Evolutionary conservation across 2,797 vertebrate genomes (phyloP).

Genomic region (Semotilus atromaculatus): DNA sequence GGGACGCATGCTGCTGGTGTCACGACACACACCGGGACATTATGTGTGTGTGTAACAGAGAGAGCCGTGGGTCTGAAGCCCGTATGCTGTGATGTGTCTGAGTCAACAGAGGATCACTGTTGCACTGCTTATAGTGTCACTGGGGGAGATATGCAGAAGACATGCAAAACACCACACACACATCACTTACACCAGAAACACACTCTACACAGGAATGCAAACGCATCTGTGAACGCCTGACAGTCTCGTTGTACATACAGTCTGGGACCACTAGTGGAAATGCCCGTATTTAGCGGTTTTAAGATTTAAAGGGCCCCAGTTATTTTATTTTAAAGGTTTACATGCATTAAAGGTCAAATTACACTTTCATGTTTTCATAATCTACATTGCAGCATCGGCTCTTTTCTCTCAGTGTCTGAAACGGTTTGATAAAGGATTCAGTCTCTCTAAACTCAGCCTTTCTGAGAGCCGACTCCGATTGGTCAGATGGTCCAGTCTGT

Average conservation of each 20-base stretch:
- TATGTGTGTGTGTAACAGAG: conserved; percentile 10
- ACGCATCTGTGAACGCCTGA: background rate
- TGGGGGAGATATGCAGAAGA: conserved; percentile 16
- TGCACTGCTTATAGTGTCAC: conserved; percentile 18
- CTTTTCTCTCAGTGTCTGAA: background rate
- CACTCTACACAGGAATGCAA: background rate
- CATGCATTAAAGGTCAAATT: background rate
- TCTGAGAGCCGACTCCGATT: background rate
- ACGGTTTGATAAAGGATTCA: background rate
- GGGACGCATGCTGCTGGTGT: conserved; percentile 46
- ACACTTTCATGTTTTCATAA: background rate
- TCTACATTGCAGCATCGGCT: background rate
- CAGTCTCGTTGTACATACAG: background rate
- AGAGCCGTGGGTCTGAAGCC: conserved; percentile 22
- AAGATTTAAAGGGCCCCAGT: background rate
- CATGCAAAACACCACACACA: conserved; percentile 3
- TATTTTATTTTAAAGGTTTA: background rate
- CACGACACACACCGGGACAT: conserved; percentile 51
- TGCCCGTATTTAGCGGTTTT: background rate
- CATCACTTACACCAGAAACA: conserved; percentile 27
- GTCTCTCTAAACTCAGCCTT: background rate
- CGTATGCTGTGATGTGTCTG: conserved; percentile 20
- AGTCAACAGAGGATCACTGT: conserved; percentile 43
- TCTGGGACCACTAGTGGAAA: background rate
- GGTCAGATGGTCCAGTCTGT: background rate